Base-by-base conservation (phyloP, 37 sponge, comb jelly and placozoan species). In the Beroe ovata region DNA sequence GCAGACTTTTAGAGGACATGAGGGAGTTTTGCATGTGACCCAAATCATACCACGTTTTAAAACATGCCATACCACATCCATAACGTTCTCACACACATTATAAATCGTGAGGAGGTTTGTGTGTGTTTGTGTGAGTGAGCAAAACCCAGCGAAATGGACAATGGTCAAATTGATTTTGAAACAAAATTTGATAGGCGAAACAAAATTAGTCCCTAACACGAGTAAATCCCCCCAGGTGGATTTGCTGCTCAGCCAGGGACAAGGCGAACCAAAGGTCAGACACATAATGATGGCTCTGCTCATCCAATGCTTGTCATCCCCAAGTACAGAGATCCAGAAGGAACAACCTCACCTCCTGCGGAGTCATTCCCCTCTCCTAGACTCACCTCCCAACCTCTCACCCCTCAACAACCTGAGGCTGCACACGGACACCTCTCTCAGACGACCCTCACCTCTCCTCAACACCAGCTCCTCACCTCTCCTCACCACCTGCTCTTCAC, bases 201-300 rank as follows among this genome's bases (percentile, higher is more conserved):
- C n/a, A n/a, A n/a, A n/a, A n/a, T n/a, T n/a, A n/a, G n/a, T n/a
- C n/a, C n/a, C n/a, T n/a, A n/a, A n/a, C n/a, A n/a, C n/a, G n/a
- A n/a, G n/a, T 58, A 11, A 58, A 14, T n/a, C n/a, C 18, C 34
- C 34, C 34, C 71, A 77, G 84, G 84, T 77, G 0, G 84, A 77
- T 42, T 42, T 77, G 38, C 84, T 77, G 28, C 84, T 77, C 28
- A 77, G 28, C 23, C 84, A 77, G 25, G 54, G 84, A 6, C 42
- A 39, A 41, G 25, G 54, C 21, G 84, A 77, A 42, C 84, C 84
- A 8, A 38, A 40, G 84, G 41, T 77, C 21, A 30, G 84, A 4
- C 39, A 77, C 54, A 11, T 42, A 30, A 77, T 77, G 84, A 42
- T 77, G 54, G 42, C 84, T 1, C 84, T 77, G 18, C 84, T 77